Percentiles rank a stretch among this genome's conserved stretches.
phyloP scores from a whole-genome alignment of 2,113 vertebrate species.

The Chaetodon auriga region DNA sequence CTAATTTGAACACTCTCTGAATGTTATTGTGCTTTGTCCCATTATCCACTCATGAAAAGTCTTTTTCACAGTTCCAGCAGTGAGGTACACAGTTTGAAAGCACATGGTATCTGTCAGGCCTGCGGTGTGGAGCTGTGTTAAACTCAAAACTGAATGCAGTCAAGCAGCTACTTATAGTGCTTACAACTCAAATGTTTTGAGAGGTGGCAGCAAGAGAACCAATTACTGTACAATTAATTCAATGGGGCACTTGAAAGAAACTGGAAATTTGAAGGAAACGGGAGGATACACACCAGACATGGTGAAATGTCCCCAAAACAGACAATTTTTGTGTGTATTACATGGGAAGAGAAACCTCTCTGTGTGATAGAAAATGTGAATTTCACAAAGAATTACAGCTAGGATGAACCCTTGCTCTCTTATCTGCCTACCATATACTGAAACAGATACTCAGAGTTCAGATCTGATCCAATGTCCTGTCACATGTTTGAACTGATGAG shows the following conservation, averaged over 20 bases:
- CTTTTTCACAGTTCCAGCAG: background rate
- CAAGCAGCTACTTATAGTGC: slow-evolving; percentile 13
- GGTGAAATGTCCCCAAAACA: background rate
- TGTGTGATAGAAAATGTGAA: background rate
- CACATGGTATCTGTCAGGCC: background rate
- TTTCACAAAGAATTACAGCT: background rate
- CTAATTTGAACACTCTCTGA: background rate
- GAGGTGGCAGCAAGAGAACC: slow-evolving; percentile 1
- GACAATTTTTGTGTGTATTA: background rate
- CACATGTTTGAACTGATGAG: background rate
- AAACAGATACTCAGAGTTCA: background rate
- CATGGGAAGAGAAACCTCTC: background rate
- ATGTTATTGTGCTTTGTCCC: background rate
- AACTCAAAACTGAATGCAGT: background rate
- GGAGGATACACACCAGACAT: background rate
- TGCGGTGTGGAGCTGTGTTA: background rate
- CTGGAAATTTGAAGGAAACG: background rate
- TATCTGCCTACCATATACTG: background rate
- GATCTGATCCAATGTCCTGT: background rate
- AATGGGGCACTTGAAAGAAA: slow-evolving; percentile 12
- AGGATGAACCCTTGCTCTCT: background rate
- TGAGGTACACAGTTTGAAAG: background rate
- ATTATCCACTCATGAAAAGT: slow-evolving; percentile 2
- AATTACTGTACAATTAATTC: slow-evolving; percentile 21
- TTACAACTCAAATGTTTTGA: slow-evolving; percentile 20